Conservation (phyloP, 2,888 invertebrate species). For the Orthosia incerta region DNA sequence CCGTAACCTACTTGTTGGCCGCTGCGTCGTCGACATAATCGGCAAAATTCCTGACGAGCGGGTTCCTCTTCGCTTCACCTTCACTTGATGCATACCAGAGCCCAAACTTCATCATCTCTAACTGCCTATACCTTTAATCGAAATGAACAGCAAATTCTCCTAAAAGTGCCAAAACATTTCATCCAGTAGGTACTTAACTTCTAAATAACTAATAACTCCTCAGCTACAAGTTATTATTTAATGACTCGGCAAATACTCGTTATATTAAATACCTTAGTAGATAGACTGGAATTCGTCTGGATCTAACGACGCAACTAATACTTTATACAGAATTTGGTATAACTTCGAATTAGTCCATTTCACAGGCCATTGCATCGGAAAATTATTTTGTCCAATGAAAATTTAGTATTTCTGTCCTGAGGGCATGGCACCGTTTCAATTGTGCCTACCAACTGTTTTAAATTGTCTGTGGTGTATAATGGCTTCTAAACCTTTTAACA, state of each 20-base stretch:
- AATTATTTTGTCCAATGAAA: constrained; percentile 59
- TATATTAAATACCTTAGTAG: not conserved
- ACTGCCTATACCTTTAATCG: not conserved
- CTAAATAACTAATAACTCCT: not conserved
- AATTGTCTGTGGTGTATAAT: no score
- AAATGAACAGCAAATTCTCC: not conserved
- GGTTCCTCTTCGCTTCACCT: no score
- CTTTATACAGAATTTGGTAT: constrained; percentile 26
- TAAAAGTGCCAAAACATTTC: not conserved
- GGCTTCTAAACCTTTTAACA: no score
- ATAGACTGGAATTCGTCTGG: constrained; percentile 18
- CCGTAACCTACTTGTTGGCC: no score
- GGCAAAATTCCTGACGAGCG: no score
- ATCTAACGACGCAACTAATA: constrained; percentile 35
- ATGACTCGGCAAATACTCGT: not conserved
- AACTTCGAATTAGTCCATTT: constrained; percentile 63
- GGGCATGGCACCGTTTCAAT: constrained; percentile 1
- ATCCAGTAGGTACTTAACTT: not conserved
- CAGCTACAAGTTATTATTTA: constrained; percentile 5
- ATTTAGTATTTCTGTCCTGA: not conserved
- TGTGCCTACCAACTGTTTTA: not conserved
- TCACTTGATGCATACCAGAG: no score
- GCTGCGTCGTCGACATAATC: no score
- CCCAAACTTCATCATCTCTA: not conserved
- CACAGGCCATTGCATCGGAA: constrained; percentile 62